phyloP scores from a whole-genome alignment of 2,797 vertebrate species.

The Psittacula derbiana region DNA sequence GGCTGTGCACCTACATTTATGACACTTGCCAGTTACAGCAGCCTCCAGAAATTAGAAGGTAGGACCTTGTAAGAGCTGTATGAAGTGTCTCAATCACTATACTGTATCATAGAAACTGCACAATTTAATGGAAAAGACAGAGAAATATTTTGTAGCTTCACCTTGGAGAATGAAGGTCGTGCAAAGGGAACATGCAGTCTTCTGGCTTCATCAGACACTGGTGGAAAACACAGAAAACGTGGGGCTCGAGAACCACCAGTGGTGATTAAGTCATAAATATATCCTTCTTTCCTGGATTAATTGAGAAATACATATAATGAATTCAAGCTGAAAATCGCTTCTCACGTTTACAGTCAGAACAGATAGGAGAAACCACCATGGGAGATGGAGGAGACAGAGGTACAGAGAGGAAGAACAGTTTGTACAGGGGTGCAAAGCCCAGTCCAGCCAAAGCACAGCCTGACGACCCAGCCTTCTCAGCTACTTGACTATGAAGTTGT shows the following conservation, averaged over 20 bases:
- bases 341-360: background rate
- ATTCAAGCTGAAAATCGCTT: background rate
- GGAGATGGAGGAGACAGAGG: fast-evolving
- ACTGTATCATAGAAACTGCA: background rate
- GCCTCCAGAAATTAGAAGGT: background rate
- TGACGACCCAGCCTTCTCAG: background rate
- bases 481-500: background rate
- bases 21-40: background rate
- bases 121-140: background rate
- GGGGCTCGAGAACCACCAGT: background rate
- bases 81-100: background rate
- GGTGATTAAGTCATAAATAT: background rate
- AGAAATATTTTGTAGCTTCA: background rate
- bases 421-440: background rate
- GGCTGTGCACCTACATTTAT: background rate
- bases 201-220: background rate
- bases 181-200: background rate
- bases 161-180: background rate
- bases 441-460: background rate
- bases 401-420: background rate
- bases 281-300: background rate
- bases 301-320: fast-evolving
- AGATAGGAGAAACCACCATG: background rate
- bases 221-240: background rate
- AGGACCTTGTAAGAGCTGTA: fast-evolving